Evolutionary conservation across 2,797 vertebrate genomes (phyloP), one percentile per base, ranked within the genome.

Genomic region (Cercopithecus mitis): DNA sequence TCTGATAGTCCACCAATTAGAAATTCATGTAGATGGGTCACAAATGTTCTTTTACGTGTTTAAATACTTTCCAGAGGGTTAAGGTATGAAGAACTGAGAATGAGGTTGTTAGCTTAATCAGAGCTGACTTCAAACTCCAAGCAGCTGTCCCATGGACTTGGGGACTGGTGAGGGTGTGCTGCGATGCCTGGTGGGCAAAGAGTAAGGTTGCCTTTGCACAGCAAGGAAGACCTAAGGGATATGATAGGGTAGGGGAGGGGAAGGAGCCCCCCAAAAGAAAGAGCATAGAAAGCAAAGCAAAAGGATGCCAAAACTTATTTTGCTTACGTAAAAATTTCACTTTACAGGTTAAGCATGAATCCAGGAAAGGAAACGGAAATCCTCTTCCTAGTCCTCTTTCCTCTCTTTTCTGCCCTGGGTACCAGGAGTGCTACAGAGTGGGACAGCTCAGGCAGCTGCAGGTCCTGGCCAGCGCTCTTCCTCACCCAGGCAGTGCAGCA

Each of bases 121-220:
- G 73, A 14, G 57, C 41, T 70, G 24, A 39, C 30, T 9, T 70
- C 73, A 25, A 5, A 24, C 8, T 17, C 57, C 39, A 4, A 4
- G 36, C 25, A 33, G n/a, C 41, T 1, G 1, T n/a, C 43, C 41
- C 2, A 1, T 5, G n/a, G 5, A 5, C 76, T 19, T 22, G 50
- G 30, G 30, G 2, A 30, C 57, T 39, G 75, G 24, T 20, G 15
- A 30, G 30, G 19, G 19, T 45, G 36, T 2, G 5, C 15, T 43
- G 14, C 2, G 12, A 13, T 19, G 2, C 27, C n/a, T 25, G 45
- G 0, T 2, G 30, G 19, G 39, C 20, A 17, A 41, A 36, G 19
- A 41, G 24, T 22, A 15, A 50, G 25, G 55, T 41, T 39, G 30
- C 39, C 20, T 11, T 10, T 4, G 27, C 12, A 70, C 19, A 2